These are phyloP conservation scores for Drosophila gaucha DNA, from an alignment of 2,888 invertebrate species.

Conservation along the genomic window DNA sequence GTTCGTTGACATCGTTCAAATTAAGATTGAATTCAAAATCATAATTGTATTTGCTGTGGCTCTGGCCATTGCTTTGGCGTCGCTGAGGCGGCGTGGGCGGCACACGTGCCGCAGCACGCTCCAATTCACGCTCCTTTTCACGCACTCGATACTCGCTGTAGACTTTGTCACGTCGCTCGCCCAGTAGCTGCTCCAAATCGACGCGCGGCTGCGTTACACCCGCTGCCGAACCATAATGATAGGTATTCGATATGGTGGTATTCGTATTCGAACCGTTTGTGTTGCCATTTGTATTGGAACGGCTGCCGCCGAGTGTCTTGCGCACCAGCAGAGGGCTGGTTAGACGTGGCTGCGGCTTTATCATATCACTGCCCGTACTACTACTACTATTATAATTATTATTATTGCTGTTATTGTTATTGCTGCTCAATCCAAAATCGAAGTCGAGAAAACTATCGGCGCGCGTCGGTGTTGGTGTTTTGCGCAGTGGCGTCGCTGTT, in stretches of 20 bases:
- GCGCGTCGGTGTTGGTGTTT: conserved; percentile 73
- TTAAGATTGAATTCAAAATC: conserved; percentile 81
- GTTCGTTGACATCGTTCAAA: conserved; percentile 68
- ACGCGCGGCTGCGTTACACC: conserved; percentile 79
- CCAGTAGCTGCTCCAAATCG: conserved; percentile 84
- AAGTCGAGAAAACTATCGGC: conserved; percentile 75
- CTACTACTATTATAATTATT: conserved; percentile 35
- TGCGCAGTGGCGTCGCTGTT: conserved; percentile 78
- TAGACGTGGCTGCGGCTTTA: conserved; percentile 90
- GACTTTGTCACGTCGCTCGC: conserved; percentile 84
- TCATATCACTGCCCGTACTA: conserved; percentile 85
- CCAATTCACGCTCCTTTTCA: conserved; percentile 40
- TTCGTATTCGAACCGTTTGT: conserved; percentile 50
- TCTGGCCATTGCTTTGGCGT: conserved; percentile 38
- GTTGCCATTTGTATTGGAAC: conserved; percentile 45
- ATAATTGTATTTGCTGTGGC: conserved; percentile 74
- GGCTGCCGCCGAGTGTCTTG: conserved; percentile 87
- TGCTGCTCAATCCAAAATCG: conserved; percentile 51
- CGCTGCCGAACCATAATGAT: conserved; percentile 53
- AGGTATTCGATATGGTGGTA: conserved; percentile 67
- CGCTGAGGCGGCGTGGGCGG: conserved; percentile 66
- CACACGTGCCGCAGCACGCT: conserved; percentile 41
- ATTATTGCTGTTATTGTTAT: conserved; percentile 23
- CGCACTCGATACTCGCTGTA: conserved; percentile 68
- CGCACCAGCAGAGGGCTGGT: conserved; percentile 94